phyloP scores from a whole-genome alignment of 1,140 invertebrate species.

The Rhagoletis pomonella region DNA sequence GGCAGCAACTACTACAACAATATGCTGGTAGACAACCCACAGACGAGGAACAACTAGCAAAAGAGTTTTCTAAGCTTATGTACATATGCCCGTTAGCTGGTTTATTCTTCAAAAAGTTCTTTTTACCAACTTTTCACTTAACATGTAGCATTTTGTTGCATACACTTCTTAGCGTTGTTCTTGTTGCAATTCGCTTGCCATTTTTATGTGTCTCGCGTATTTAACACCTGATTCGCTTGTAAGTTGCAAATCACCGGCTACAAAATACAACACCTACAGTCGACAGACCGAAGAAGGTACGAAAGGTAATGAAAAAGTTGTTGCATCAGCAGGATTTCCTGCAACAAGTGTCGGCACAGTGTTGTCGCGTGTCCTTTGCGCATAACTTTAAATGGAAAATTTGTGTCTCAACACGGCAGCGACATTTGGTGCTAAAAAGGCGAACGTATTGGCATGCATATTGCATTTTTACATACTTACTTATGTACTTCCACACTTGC shows the following conservation, averaged over 20 bases:
- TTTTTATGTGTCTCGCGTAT: slow-evolving; percentile 48
- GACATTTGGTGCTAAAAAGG: slow-evolving; percentile 34
- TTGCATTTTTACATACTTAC: background rate
- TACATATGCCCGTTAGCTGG: background rate
- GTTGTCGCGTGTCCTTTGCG: slow-evolving; percentile 54
- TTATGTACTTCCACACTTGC: background rate
- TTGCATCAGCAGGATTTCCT: background rate
- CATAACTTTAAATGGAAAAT: slow-evolving; percentile 52
- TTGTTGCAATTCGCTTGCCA: background rate
- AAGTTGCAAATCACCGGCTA: slow-evolving; percentile 44
- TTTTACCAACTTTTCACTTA: background rate
- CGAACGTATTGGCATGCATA: background rate
- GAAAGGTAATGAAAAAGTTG: background rate
- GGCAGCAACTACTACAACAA: background rate
- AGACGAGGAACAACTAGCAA: background rate
- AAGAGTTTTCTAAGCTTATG: background rate
- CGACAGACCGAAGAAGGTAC: background rate
- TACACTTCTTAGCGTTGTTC: background rate
- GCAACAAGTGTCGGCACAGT: background rate
- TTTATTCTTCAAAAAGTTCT: background rate
- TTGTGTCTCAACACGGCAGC: slow-evolving; percentile 51
- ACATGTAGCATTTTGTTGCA: background rate
- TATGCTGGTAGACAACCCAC: background rate
- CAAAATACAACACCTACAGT: slow-evolving; percentile 29
- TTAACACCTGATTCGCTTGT: slow-evolving; percentile 47